Conservation (phyloP, 2,797 vertebrate genomes). For the Morus bassanus region DNA sequence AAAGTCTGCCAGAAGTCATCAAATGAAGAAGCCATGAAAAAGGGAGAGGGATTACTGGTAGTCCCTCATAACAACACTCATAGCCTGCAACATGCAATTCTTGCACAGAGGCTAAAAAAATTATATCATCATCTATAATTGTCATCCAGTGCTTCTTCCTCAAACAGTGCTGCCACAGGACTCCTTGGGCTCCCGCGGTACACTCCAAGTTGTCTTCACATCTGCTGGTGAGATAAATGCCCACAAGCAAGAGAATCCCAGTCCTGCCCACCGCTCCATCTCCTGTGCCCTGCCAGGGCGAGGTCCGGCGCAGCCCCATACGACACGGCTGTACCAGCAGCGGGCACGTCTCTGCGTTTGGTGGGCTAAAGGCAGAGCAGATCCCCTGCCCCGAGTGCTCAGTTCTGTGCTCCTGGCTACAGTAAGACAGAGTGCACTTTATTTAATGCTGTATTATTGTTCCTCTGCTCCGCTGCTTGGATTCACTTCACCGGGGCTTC, state of each 20-base stretch:
- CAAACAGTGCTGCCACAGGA: neutral
- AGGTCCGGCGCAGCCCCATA: rapidly evolving
- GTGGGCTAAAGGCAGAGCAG: neutral
- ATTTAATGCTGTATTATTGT: neutral
- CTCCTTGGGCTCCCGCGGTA: neutral
- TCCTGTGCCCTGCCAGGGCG: rapidly evolving
- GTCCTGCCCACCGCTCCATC: rapidly evolving
- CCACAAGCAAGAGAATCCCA: neutral
- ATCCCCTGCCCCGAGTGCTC: rapidly evolving
- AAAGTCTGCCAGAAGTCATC: neutral
- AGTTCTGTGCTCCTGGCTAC: rapidly evolving
- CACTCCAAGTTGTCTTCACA: neutral
- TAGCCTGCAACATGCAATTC: neutral
- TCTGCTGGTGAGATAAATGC: neutral
- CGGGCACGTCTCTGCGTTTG: rapidly evolving
- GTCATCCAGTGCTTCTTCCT: neutral
- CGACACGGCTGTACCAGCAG: rapidly evolving
- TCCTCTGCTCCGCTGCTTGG: neutral
- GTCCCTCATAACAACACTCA: neutral
- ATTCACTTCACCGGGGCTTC: neutral
- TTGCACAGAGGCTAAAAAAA: neutral
- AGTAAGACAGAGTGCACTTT: neutral
- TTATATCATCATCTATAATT: neutral
- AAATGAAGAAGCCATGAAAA: neutral
- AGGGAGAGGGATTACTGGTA: neutral